A percentile compares a stretch with the other conserved stretches of the same genome.
phyloP scores from a whole-genome alignment of 2,888 invertebrate species.

The Suillia variegata region DNA sequence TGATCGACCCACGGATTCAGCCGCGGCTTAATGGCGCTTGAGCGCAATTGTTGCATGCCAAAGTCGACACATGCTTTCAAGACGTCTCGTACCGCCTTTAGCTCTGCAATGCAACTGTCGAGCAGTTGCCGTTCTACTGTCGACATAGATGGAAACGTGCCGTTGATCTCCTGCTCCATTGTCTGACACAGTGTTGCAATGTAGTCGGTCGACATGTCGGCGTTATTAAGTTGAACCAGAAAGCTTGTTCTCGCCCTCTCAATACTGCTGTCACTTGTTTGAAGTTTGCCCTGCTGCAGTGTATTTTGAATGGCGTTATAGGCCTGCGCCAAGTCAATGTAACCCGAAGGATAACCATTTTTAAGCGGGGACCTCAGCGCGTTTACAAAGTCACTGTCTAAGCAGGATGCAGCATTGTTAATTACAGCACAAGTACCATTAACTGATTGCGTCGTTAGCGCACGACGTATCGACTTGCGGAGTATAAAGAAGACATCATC shows the following conservation, averaged over 20 bases:
- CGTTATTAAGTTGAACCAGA: constrained; percentile 83
- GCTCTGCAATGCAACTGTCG: constrained; percentile 71
- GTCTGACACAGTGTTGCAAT: constrained; percentile 82
- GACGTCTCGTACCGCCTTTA: constrained; percentile 58
- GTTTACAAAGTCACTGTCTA: constrained; percentile 84
- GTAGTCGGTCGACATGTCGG: constrained; percentile 89
- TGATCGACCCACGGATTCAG: constrained; percentile 83
- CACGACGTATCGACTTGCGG: constrained; percentile 92
- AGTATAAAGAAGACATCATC: constrained; percentile 98
- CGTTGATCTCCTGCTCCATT: constrained; percentile 73
- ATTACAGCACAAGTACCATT: constrained; percentile 97
- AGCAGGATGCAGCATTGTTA: constrained; percentile 85
- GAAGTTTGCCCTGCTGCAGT: constrained; percentile 79
- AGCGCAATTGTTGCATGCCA: constrained; percentile 79
- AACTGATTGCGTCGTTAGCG: constrained; percentile 87
- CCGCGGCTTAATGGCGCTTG: constrained; percentile 82
- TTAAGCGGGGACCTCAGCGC: constrained; percentile 76
- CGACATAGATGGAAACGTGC: constrained; percentile 68
- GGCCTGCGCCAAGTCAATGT: constrained; percentile 78
- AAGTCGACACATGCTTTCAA: constrained; percentile 73
- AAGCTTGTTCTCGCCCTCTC: constrained; percentile 80
- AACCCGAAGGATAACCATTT: constrained; percentile 77
- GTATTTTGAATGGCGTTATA: constrained; percentile 82
- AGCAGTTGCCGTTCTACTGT: constrained; percentile 72
- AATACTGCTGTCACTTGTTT: constrained; percentile 76